Evolutionary conservation across 2,797 vertebrate genomes (phyloP), one percentile per base, ranked within the genome.

Genomic region (Hylomyscus alleni): DNA sequence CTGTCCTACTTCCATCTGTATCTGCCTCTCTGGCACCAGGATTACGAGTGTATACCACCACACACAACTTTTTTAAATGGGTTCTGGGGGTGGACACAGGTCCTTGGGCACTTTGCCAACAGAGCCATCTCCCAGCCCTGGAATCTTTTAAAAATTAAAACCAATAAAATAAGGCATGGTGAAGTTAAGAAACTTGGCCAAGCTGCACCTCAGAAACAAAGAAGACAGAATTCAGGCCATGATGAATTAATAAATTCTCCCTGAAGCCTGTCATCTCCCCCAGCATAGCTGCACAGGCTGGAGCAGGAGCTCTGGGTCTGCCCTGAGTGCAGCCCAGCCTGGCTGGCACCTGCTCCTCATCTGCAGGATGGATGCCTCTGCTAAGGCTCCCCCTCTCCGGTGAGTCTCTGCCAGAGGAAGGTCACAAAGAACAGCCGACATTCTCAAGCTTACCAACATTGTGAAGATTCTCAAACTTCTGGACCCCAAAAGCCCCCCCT

Each of bases 401-500:
- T 75, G 3, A 82, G 82, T 20, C 31, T 92, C 90, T 89, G 47
- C 69, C 40, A 80, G 34, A 73, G 75, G 5, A 29, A 47, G 7
- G 37, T 37, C 56, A 86, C 24, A 89, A 67, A 34, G 31, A 94
- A 86, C 4, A 20, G 37, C 24, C 50, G 65, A 9, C 40, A 58
- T 52, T 31, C 83, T 65, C 62, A 91, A 72, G 54, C 22, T 90
- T 86, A 92, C 50, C 26, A 75, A 77, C 15, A 91, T 50, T 40
- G 58, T 54, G 11, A 92, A 90, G 72, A 93, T 60, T 88, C 44
- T 69, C 73, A 93, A 92, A 95, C 94, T 13, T 75, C 87, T 72
- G n/a, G 56, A 69, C 65, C 78, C 75, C 40, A 40, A 95, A 95
- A 93, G 83, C 12, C 47, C 75, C 75, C 90, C 44, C 56, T 87